Conservation (phyloP, 2,797 vertebrate genomes). For the Coluber constrictor region DNA sequence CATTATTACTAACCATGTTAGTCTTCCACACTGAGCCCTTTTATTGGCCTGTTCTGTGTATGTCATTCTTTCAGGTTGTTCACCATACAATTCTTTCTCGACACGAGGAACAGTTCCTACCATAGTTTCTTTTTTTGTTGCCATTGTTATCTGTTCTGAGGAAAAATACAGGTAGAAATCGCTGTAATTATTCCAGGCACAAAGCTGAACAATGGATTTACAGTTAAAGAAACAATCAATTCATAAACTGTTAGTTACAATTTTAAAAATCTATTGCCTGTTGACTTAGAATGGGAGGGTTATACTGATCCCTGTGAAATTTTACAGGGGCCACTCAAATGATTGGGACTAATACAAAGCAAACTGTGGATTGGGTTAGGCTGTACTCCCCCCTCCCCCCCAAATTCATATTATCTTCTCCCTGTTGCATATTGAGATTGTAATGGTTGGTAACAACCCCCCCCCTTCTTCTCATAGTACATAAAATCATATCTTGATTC, state of each 20-base stretch:
- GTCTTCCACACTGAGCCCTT: constrained; percentile 67
- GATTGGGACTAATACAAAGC: background rate
- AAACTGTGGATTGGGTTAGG: background rate
- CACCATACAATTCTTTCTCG: constrained; percentile 55
- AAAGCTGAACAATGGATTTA: background rate
- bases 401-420: background rate
- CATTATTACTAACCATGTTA: constrained; percentile 73
- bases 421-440: background rate
- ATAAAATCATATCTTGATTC: background rate
- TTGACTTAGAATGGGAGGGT: background rate
- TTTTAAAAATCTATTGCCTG: background rate
- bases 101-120: background rate
- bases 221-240: background rate
- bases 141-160: constrained; percentile 32
- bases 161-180: constrained; percentile 29
- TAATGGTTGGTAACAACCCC: background rate
- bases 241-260: background rate
- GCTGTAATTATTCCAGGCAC: background rate
- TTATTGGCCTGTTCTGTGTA: constrained; percentile 70
- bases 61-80: constrained; percentile 64
- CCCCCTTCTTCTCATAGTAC: background rate
- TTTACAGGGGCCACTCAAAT: background rate
- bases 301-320: background rate
- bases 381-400: background rate
- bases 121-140: background rate